Conservation (phyloP, 2,113 vertebrate genomes). For the Coreoperca whiteheadi region DNA sequence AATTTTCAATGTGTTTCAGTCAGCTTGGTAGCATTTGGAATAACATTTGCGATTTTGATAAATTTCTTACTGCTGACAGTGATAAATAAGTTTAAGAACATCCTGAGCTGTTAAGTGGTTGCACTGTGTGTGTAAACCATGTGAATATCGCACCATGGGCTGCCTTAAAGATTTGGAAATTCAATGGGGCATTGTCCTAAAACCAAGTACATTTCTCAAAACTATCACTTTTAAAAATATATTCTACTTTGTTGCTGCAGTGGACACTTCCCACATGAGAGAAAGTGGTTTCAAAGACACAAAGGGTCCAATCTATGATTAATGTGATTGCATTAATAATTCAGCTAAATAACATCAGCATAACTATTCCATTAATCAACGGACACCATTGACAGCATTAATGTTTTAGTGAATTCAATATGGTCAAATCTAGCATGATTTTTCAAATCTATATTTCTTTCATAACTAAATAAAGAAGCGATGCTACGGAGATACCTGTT, state of each 20-base stretch:
- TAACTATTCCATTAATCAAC: conserved; percentile 80
- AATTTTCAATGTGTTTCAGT: conserved; percentile 34
- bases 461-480: conserved; percentile 52
- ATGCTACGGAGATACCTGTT: conserved; percentile 64
- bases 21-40: conserved; percentile 28
- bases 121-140: background rate
- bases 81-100: conserved; percentile 31
- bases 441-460: conserved; percentile 40
- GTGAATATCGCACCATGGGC: background rate
- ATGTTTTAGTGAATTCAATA: conserved; percentile 61
- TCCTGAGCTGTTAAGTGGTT: conserved; percentile 14
- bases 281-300: conserved; percentile 42
- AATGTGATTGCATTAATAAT: conserved; percentile 79
- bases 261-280: conserved; percentile 37
- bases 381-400: conserved; percentile 64
- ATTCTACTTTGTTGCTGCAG: conserved; percentile 32
- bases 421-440: conserved; percentile 45
- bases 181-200: background rate
- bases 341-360: conserved; percentile 76
- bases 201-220: conserved; percentile 5
- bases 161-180: background rate
- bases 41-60: conserved; percentile 39
- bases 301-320: conserved; percentile 68
- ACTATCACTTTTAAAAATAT: conserved; percentile 11
- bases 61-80: conserved; percentile 19